phyloP scores from a whole-genome alignment of 2,888 invertebrate species.

The Mesorhabditis spiculigera region DNA sequence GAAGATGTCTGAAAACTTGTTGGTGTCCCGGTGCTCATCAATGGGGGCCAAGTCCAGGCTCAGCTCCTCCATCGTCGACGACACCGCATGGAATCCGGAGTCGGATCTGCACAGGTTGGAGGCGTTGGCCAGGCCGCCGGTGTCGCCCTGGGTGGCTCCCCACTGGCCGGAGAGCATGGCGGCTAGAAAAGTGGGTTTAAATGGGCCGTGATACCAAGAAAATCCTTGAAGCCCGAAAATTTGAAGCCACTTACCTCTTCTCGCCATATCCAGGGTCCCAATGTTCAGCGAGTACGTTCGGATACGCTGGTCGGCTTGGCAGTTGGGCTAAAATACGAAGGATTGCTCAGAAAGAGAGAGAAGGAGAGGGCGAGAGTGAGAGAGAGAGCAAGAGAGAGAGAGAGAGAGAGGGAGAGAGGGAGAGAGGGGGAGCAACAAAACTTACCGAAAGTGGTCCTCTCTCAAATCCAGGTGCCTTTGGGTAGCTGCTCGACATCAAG shows the following conservation, averaged over 20 bases:
- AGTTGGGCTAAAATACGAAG: neutral
- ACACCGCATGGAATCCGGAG: constrained; percentile 33
- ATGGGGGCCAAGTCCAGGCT: constrained; percentile 39
- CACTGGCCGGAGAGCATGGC: constrained; percentile 3
- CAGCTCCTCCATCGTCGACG: constrained; percentile 35
- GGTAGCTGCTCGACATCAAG: constrained; percentile 30
- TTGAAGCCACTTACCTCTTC: no score
- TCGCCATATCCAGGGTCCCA: constrained; percentile 36
- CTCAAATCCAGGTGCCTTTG: constrained; percentile 48
- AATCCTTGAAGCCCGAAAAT: no score
- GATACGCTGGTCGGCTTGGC: constrained; percentile 13
- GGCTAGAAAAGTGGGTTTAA: neutral
- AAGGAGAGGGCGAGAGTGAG: neutral
- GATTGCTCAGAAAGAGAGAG: neutral
- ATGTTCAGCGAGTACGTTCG: constrained; percentile 43
- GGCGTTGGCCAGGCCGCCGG: neutral
- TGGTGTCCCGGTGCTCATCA: constrained; percentile 22
- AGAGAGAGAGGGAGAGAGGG: no score
- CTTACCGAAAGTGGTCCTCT: constrained; percentile 39
- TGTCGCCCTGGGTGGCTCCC: neutral
- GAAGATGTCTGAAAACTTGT: neutral
- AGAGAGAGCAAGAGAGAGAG: neutral
- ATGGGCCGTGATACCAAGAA: no score
- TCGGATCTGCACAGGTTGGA: constrained; percentile 37
- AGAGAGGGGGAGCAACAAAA: no score